Conservation (phyloP, 2,888 invertebrate species). For the Entomobrya proxima region DNA sequence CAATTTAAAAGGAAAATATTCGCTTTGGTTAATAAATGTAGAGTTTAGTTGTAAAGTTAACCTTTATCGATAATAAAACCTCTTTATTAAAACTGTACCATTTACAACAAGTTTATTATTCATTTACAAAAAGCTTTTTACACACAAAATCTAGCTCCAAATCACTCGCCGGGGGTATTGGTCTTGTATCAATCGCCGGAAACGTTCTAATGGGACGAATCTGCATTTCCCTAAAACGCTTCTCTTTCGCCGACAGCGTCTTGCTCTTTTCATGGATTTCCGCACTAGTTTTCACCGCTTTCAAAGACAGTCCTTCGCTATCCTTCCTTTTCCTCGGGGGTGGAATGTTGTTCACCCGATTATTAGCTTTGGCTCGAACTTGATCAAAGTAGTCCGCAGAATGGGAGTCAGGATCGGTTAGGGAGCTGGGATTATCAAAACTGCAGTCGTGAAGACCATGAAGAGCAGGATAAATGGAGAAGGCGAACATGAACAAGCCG, state of each 20-base stretch:
- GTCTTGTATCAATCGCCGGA: constrained; percentile 56
- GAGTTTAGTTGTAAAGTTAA: too few relatives aligned
- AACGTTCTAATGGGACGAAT: constrained; percentile 36
- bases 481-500: constrained; percentile 85
- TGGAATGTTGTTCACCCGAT: background rate
- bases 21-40: too few relatives aligned
- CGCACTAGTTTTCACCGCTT: constrained; percentile 30
- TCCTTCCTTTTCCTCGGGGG: constrained; percentile 35
- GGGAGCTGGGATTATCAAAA: constrained; percentile 65
- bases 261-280: constrained; percentile 57
- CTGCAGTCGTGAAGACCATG: constrained; percentile 79
- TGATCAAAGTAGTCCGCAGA: constrained; percentile 58
- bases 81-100: background rate
- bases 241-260: constrained; percentile 47
- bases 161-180: constrained; percentile 82
- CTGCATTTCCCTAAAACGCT: constrained; percentile 38
- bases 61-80: too few relatives aligned
- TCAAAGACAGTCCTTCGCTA: constrained; percentile 2
- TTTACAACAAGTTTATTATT: background rate
- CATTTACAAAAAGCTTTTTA: constrained; percentile 79
- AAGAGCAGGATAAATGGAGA: constrained; percentile 89
- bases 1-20: too few relatives aligned
- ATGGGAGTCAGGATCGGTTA: constrained; percentile 70
- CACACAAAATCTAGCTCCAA: constrained; percentile 84
- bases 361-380: constrained; percentile 36